Percentiles rank a stretch among this genome's conserved stretches.
Evolutionary conservation across 2,888 invertebrate species (phyloP).

Genomic region (Chymomyza procnemis): DNA sequence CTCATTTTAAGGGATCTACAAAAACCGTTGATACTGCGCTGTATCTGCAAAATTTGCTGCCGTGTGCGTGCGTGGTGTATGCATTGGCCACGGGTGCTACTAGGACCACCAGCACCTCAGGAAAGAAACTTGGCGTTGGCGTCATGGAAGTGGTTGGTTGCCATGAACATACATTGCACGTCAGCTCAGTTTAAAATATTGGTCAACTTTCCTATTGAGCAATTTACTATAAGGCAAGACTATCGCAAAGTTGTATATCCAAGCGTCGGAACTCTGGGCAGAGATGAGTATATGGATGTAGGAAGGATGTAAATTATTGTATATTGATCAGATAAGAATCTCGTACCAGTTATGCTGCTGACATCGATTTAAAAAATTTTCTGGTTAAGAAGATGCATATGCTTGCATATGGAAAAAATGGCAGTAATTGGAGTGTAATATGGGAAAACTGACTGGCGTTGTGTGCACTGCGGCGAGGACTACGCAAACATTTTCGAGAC

Average conservation of each 20-base stretch:
- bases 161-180: constrained; percentile 99
- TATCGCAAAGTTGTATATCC: constrained; percentile 95
- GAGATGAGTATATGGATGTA: constrained; percentile 97
- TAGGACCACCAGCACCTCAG: constrained; percentile 97
- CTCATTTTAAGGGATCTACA: constrained; percentile 97
- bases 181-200: constrained; percentile 98
- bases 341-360: constrained; percentile 99
- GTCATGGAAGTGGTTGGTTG: constrained; percentile 99
- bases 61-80: constrained; percentile 94
- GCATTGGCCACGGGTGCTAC: constrained; percentile 98
- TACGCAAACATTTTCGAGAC: constrained; percentile 96
- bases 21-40: constrained; percentile 98
- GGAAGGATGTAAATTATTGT: constrained; percentile 94
- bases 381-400: constrained; percentile 88
- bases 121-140: constrained; percentile 98
- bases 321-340: constrained; percentile 97
- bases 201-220: constrained; percentile 98
- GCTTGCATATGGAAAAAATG: constrained; percentile 94
- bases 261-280: constrained; percentile 96
- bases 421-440: constrained; percentile 98
- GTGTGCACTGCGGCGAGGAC: constrained; percentile 96
- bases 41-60: constrained; percentile 95
- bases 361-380: constrained; percentile 99
- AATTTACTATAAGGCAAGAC: constrained; percentile 91
- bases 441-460: constrained; percentile 97